These are phyloP conservation scores for Phyto melanocephala DNA, from an alignment of 2,888 invertebrate genomes.

Conservation along the genomic window DNA sequence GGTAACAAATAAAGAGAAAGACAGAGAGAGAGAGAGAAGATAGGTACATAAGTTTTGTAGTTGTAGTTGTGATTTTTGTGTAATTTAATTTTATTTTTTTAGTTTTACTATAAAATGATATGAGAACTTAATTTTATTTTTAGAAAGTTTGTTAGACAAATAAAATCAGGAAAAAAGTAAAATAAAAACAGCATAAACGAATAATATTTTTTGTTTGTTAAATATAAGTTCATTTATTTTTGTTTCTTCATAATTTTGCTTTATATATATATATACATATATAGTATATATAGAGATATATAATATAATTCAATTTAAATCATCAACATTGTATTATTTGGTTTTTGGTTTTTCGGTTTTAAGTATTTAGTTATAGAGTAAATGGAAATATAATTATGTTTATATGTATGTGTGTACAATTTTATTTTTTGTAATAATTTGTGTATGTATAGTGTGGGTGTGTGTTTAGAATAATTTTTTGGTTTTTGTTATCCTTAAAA, in stretches of 20 bases:
- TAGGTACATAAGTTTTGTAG: slow-evolving; percentile 54
- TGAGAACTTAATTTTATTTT: slow-evolving; percentile 42
- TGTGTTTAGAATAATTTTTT: slow-evolving; percentile 52
- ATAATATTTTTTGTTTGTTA: slow-evolving; percentile 40
- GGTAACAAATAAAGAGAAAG: not conserved
- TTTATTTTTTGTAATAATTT: slow-evolving; percentile 58
- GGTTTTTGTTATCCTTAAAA: slow-evolving; percentile 11
- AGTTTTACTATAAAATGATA: slow-evolving; percentile 24
- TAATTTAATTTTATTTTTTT: not conserved
- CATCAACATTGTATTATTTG: slow-evolving; percentile 70
- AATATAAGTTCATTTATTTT: slow-evolving; percentile 62
- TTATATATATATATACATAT: slow-evolving; percentile 9
- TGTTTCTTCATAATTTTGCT: slow-evolving; percentile 42
- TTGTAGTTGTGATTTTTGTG: not conserved
- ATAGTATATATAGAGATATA: slow-evolving; percentile 5
- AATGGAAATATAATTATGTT: slow-evolving; percentile 43
- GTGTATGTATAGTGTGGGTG: slow-evolving; percentile 69
- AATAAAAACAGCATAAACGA: slow-evolving; percentile 37
- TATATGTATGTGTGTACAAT: slow-evolving; percentile 19
- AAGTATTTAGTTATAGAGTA: slow-evolving; percentile 44
- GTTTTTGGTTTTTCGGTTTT: slow-evolving; percentile 41
- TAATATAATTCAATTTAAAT: slow-evolving; percentile 67
- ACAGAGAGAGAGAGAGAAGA: slow-evolving; percentile 10
- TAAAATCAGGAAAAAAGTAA: too few species aligned
- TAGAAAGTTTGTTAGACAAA: not conserved